Evolutionary conservation across 2,113 vertebrate genomes (phyloP).

Genomic region (Australoheros scitulus): DNA sequence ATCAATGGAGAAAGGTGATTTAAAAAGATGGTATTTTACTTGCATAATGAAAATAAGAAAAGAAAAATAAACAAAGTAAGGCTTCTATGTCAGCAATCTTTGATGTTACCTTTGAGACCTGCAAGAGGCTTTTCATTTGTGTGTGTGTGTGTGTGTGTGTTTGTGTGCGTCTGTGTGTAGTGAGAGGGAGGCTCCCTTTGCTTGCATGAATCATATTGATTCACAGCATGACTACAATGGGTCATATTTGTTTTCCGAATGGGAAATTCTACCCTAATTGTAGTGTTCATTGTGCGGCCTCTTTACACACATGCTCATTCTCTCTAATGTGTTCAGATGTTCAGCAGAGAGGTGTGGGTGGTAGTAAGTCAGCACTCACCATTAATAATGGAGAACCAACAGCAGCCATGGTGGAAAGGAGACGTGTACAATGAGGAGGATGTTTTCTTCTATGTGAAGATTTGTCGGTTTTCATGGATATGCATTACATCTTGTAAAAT

Average conservation of each 20-base stretch:
- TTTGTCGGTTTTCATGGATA: neutral
- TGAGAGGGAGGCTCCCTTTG: constrained; percentile 15
- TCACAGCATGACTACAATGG: constrained; percentile 19
- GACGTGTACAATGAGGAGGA: constrained; percentile 14
- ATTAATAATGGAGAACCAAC: constrained; percentile 74
- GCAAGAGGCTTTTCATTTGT: neutral
- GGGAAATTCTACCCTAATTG: constrained; percentile 58
- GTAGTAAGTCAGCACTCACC: constrained; percentile 56
- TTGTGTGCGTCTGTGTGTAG: constrained; percentile 10
- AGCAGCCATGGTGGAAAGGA: constrained; percentile 33
- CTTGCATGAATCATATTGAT: constrained; percentile 61
- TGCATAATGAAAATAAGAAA: neutral
- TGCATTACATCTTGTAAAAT: neutral
- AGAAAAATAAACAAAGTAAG: neutral
- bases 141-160: neutral
- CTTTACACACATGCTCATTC: neutral
- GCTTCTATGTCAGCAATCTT: neutral
- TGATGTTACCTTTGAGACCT: neutral
- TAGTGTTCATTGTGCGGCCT: constrained; percentile 22
- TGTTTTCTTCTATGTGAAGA: neutral
- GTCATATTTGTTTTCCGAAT: constrained; percentile 66
- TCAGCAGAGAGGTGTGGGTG: constrained; percentile 33
- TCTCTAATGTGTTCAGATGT: constrained; percentile 13
- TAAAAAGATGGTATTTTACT: neutral
- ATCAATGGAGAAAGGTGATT: neutral